These are phyloP conservation scores for Eupithecia pulchellata DNA, from an alignment of 2,888 invertebrate species.

Conservation along the genomic window DNA sequence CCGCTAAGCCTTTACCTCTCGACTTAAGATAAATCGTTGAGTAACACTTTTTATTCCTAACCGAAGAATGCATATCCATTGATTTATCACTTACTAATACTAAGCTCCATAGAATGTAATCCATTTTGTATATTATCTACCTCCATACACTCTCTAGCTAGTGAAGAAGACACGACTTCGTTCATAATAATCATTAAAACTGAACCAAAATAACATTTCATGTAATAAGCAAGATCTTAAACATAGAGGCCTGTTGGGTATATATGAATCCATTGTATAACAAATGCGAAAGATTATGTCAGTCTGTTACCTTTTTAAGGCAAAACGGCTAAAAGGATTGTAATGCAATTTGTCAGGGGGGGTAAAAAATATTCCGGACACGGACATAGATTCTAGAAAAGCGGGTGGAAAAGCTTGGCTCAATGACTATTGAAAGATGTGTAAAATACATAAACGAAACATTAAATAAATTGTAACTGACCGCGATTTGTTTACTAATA, in stretches of 20 bases:
- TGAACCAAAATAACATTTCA: background rate
- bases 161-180: background rate
- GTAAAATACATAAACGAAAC: too few species aligned
- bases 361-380: too few species aligned
- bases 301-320: too few species aligned
- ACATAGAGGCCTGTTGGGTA: too few species aligned
- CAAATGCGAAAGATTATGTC: too few species aligned
- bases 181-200: background rate
- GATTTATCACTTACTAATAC: slow-evolving; percentile 26
- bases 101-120: slow-evolving; percentile 24
- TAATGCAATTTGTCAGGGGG: too few species aligned
- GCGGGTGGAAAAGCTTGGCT: too few species aligned
- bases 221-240: background rate
- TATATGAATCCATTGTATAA: too few species aligned
- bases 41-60: slow-evolving; percentile 14
- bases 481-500: background rate
- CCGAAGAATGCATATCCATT: slow-evolving; percentile 28
- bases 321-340: too few species aligned
- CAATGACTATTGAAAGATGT: too few species aligned
- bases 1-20: background rate
- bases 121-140: slow-evolving; percentile 19
- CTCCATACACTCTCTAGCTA: background rate
- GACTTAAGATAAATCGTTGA: background rate
- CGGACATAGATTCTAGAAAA: too few species aligned
- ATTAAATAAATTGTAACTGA: too few species aligned